These are phyloP conservation scores for Pelosia muscerda DNA, from an alignment of 2,888 invertebrate species.

Conservation along the genomic window DNA sequence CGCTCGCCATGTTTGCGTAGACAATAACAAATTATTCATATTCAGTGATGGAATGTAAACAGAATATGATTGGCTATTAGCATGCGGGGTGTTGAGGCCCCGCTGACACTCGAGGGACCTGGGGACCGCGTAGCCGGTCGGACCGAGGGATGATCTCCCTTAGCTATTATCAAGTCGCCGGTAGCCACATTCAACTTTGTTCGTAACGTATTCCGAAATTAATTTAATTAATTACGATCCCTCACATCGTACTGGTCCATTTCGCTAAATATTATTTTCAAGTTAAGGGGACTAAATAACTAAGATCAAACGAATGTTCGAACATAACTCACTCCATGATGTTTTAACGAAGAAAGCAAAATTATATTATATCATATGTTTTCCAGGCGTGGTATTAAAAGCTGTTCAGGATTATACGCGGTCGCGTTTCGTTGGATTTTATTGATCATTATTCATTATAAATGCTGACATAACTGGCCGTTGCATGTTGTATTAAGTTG, in stretches of 20 bases:
- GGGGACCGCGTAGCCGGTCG: conserved; percentile 53
- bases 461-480: conserved; percentile 69
- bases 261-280: conserved; percentile 81
- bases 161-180: conserved; percentile 80
- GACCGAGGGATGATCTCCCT: conserved; percentile 78
- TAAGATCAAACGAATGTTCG: conserved; percentile 74
- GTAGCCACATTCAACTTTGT: conserved; percentile 79
- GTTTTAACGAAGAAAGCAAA: conserved; percentile 66
- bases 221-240: conserved; percentile 85
- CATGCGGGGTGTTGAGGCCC: conserved; percentile 74
- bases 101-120: conserved; percentile 66
- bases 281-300: conserved; percentile 65
- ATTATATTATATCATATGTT: conserved; percentile 60
- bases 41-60: conserved; percentile 86
- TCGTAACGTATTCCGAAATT: conserved; percentile 82
- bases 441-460: conserved; percentile 82
- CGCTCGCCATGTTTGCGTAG: conserved; percentile 76
- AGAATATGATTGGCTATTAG: conserved; percentile 87
- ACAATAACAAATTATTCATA: conserved; percentile 87
- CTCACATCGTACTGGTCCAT: conserved; percentile 71
- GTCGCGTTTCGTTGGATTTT: conserved; percentile 72
- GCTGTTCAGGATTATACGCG: conserved; percentile 58
- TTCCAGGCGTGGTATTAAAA: conserved; percentile 58
- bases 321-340: conserved; percentile 58
- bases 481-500: conserved; percentile 73